These are phyloP conservation scores for Nomada ruficornis DNA, from an alignment of 2,888 invertebrate species.

Conservation along the genomic window DNA sequence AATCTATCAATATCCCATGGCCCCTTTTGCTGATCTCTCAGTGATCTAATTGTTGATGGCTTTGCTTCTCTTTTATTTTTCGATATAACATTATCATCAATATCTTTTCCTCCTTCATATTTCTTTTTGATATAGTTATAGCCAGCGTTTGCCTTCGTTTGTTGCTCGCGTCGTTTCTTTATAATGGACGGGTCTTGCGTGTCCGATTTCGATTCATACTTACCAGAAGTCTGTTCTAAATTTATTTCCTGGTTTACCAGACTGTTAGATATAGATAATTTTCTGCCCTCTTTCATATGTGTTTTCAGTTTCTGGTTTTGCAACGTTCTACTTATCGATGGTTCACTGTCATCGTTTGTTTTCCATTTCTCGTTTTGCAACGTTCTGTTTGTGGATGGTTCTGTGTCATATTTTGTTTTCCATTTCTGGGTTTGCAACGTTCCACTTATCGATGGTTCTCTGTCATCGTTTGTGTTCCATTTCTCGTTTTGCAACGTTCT, in stretches of 20 bases:
- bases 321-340: not conserved
- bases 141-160: no score
- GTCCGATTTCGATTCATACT: not conserved
- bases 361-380: not conserved
- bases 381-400: slow-evolving; percentile 18
- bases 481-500: not conserved
- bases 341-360: not conserved
- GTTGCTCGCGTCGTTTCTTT: not conserved
- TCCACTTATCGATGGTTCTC: not conserved
- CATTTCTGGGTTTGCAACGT: not conserved
- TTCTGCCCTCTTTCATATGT: not conserved
- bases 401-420: slow-evolving; percentile 8
- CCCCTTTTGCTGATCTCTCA: not conserved
- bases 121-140: no score
- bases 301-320: not conserved
- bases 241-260: not conserved
- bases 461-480: not conserved
- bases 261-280: not conserved
- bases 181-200: not conserved
- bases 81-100: not conserved
- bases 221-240: no score
- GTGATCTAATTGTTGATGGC: not conserved
- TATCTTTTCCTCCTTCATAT: slow-evolving; percentile 6
- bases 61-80: not conserved
- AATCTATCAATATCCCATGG: not conserved